Evolutionary conservation across 2,888 invertebrate genomes (phyloP).

Genomic region (Epistrophe grossulariae): DNA sequence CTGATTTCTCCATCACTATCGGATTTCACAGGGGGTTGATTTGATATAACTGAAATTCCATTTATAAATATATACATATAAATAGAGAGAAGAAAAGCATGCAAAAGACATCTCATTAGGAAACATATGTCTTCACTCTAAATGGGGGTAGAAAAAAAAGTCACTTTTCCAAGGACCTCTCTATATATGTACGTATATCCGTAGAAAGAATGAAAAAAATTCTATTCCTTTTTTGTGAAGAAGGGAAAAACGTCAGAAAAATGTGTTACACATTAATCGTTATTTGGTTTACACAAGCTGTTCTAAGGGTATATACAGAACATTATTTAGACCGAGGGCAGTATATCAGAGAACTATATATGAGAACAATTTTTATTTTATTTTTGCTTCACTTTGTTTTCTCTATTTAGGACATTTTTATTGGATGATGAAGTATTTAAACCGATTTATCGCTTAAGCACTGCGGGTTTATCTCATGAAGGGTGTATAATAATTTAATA

Average conservation of each 20-base stretch:
- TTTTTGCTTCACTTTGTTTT: slow-evolving; percentile 14
- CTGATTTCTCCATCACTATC: slow-evolving; percentile 62
- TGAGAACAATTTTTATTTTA: slow-evolving; percentile 7
- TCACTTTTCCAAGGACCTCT: slow-evolving; percentile 77
- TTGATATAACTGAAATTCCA: neutral
- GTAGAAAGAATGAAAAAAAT: neutral
- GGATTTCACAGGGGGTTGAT: slow-evolving; percentile 45
- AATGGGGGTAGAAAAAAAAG: slow-evolving; percentile 51
- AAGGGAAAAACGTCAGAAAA: slow-evolving; percentile 80
- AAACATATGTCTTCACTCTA: slow-evolving; percentile 81
- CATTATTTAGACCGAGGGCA: slow-evolving; percentile 45
- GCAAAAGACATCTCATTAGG: slow-evolving; percentile 82
- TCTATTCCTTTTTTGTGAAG: slow-evolving; percentile 51
- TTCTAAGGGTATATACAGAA: slow-evolving; percentile 21
- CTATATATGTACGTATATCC: slow-evolving; percentile 28
- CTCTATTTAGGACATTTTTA: slow-evolving; percentile 21
- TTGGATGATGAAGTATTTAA: slow-evolving; percentile 54
- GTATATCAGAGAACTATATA: slow-evolving; percentile 20
- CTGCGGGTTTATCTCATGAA: neutral
- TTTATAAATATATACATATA: neutral
- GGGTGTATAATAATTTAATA: slow-evolving; percentile 1
- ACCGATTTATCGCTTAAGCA: slow-evolving; percentile 31
- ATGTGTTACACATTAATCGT: slow-evolving; percentile 80
- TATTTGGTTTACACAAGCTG: slow-evolving; percentile 72
- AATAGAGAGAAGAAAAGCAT: slow-evolving; percentile 57